Base-by-base conservation (phyloP, 2,113 vertebrate genomes). In the Corvus hawaiiensis region DNA sequence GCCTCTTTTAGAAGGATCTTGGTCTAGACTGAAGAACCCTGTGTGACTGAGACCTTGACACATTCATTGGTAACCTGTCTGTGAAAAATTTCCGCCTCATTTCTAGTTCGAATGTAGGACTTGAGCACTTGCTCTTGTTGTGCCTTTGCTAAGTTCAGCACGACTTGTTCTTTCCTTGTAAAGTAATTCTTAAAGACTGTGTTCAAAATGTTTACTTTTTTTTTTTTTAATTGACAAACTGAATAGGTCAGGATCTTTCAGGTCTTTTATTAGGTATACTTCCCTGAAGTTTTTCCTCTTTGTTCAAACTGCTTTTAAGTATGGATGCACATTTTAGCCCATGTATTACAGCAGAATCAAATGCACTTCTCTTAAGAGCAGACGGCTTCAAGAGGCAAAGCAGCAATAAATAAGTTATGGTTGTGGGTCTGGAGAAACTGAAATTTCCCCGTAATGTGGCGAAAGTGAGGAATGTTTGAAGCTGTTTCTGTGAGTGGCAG, bases 391-490 rank as follows among this genome's bases (percentile, higher is more conserved):
- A 28, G 62, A 76, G 55, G 72, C 87, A 69, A 83, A 93, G 54
- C 59, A 92, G 91, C 94, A 94, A 84, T 94, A 96, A 96, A 87
- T 89, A 89, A 94, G 84, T 86, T 62, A 22, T 76, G 74, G 51
- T 44, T 61, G 44, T 76, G 26, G 7, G 77, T 94, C 89, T 96
- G 91, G 77, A 92, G 84, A 96, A 94, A 58, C n/a, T 79, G 78
- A 89, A 73, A 82, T 87, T 85, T 89, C 74, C 35, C 79, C 37
- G 9, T 75, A 22, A 78, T 10, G 54, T 89, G 80, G 48, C 83
- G 87, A 79, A 72, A 85, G 67, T 71, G 84, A 91, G 91, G 79
- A 94, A 73, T 66, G 87, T 89, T 90, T 79, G 81, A 82, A 62
- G 14, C 87, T 89, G 73, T 84, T 91, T 23, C 76, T 84, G 68